Conservation (phyloP, 2,113 vertebrate genomes). For the Castor canadensis region DNA sequence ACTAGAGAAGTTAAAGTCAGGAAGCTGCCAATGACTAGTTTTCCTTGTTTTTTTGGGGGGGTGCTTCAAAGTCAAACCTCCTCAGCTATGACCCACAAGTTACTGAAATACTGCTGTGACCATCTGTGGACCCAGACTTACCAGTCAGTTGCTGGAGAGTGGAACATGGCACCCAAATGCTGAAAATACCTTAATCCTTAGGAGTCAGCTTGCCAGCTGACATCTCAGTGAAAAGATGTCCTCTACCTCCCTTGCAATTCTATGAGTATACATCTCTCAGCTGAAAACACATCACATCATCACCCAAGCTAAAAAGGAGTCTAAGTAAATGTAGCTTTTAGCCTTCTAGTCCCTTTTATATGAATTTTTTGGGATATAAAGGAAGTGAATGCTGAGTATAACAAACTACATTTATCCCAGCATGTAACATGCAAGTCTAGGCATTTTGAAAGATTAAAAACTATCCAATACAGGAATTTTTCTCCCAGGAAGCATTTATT, state of each 20-base stretch:
- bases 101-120: not conserved
- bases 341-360: not conserved
- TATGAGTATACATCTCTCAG: not conserved
- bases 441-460: not conserved
- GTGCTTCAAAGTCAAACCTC: not conserved
- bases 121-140: not conserved
- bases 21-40: not conserved
- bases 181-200: not conserved
- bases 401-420: not conserved
- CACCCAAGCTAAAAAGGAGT: not conserved
- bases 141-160: not conserved
- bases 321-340: not conserved
- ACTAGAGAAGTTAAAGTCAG: not conserved
- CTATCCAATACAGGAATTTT: not conserved
- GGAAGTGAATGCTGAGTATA: not conserved
- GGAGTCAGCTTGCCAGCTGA: not conserved
- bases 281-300: not conserved
- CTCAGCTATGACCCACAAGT: not conserved
- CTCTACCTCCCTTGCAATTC: not conserved
- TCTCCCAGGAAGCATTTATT: constrained; percentile 26
- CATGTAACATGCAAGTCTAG: not conserved
- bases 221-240: not conserved
- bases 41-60: not conserved
- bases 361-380: not conserved
- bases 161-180: not conserved